Conservation (phyloP, 1,140 invertebrate genomes). For the Limonius californicus region DNA sequence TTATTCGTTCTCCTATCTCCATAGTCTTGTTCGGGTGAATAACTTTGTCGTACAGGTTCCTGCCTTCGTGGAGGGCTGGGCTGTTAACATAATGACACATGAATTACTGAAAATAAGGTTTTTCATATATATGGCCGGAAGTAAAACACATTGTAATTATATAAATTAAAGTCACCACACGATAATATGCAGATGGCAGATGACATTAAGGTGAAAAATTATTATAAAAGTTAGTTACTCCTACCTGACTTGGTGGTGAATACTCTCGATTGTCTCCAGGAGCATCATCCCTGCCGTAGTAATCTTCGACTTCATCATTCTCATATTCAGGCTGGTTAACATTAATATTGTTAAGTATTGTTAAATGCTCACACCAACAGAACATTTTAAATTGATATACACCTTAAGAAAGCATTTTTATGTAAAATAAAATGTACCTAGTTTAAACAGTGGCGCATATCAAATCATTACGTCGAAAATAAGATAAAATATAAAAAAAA, state of each 20-base stretch:
- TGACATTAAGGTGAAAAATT: background rate
- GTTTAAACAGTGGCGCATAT: too few species aligned
- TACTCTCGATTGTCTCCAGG: slow-evolving; percentile 36
- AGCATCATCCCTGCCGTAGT: slow-evolving; percentile 35
- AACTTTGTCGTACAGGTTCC: slow-evolving; percentile 31
- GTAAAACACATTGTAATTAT: too few species aligned
- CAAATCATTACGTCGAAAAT: too few species aligned
- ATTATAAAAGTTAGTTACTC: background rate
- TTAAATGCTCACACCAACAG: background rate
- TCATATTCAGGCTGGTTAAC: slow-evolving; percentile 36
- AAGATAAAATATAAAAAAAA: too few species aligned
- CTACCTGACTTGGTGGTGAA: slow-evolving; percentile 38
- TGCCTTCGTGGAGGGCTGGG: slow-evolving; percentile 33
- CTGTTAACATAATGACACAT: slow-evolving; percentile 16
- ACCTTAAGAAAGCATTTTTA: too few species aligned
- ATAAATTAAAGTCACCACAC: too few species aligned
- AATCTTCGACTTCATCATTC: slow-evolving; percentile 39
- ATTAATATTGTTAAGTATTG: slow-evolving; percentile 11
- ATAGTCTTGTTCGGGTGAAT: slow-evolving; percentile 39
- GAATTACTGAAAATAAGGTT: too few species aligned
- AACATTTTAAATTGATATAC: background rate
- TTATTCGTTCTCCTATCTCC: slow-evolving; percentile 37
- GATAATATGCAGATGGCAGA: background rate
- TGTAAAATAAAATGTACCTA: too few species aligned
- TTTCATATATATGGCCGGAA: background rate